Base-by-base conservation (phyloP, 2,888 invertebrate species). In the Pristionchus exspectatus region DNA sequence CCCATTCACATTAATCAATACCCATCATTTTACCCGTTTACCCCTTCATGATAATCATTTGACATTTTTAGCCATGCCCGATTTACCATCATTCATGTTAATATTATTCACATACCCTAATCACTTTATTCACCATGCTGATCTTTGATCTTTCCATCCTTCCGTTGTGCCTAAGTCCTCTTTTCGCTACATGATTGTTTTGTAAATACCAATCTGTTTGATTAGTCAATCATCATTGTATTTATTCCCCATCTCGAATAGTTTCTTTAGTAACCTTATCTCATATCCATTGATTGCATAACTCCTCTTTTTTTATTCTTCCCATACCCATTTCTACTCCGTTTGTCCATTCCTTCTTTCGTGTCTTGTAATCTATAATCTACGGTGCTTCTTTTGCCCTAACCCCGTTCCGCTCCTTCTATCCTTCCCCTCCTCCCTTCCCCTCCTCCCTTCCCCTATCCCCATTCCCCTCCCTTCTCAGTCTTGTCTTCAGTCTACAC, bases 401-500 rank as follows among this genome's bases (percentile, higher is more conserved):
- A 85, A 56, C 83, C 59, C 84, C 59, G 33, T 59, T 59, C 56
- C 38, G 59, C 33, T 85, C 30, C 30, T 27, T 30, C 83, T 83
- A n/a, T n/a, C n/a, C 12, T 18, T 77, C 24, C 5, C 18, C 33
- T 54, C 12, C n/a, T 81, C 44, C 50, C 81, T 7, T n/a, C n/a
- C n/a, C n/a, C n/a, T 12, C 50, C 50, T n/a, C 50, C 14, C 50
- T n/a, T n/a, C 50, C 50, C 77, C n/a, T 7, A 3, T n/a, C 16
- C n/a, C 50, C 77, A 18, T 50, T 50, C 38, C 38, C 38, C 38
- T 50, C 44, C 44, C 50, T 44, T 81, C 81, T 81, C 81, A 81
- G 81, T 81, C 81, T 81, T 81, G 81, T 81, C 81, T 77, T 54
- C 81, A 81, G 50, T 85, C 56, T n/a, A 56, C 59, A 85, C 56